Conservation (phyloP, 2,113 vertebrate species). For the Lamprotornis superbus region DNA sequence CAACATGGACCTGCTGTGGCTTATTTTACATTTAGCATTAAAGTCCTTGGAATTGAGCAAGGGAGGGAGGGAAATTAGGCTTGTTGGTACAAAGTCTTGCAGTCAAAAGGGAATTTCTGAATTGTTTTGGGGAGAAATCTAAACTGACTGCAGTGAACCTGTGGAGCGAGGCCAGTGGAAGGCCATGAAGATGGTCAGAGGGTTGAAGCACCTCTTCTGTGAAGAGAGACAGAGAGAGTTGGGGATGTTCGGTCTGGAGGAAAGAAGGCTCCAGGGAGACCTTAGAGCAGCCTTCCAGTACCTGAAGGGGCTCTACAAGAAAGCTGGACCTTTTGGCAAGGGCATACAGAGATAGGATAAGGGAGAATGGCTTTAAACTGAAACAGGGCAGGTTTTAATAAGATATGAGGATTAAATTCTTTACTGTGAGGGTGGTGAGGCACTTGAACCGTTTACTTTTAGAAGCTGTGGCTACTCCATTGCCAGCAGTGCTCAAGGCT, state of each 20-base stretch:
- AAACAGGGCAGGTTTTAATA: background rate
- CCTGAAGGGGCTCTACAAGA: background rate
- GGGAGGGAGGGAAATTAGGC: accelerated
- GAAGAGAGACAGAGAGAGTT: background rate
- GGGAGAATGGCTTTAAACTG: background rate
- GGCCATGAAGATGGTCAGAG: background rate
- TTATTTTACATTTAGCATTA: background rate
- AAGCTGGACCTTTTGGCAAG: background rate
- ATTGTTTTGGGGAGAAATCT: background rate
- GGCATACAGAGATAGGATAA: too few relatives aligned
- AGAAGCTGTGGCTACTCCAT: background rate
- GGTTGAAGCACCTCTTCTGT: background rate
- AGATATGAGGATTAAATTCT: background rate
- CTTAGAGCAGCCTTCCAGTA: background rate
- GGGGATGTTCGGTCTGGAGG: background rate
- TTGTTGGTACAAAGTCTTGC: background rate
- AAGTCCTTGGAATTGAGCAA: accelerated
- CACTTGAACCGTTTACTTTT: background rate
- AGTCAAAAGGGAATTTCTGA: background rate
- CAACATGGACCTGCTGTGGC: background rate
- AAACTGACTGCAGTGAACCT: background rate
- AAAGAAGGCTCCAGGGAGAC: background rate
- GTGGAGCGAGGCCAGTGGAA: background rate
- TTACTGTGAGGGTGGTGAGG: background rate
- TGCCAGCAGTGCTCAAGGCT: background rate